Conservation (phyloP, 2,797 vertebrate species). For the Aulostomus chinensis region DNA sequence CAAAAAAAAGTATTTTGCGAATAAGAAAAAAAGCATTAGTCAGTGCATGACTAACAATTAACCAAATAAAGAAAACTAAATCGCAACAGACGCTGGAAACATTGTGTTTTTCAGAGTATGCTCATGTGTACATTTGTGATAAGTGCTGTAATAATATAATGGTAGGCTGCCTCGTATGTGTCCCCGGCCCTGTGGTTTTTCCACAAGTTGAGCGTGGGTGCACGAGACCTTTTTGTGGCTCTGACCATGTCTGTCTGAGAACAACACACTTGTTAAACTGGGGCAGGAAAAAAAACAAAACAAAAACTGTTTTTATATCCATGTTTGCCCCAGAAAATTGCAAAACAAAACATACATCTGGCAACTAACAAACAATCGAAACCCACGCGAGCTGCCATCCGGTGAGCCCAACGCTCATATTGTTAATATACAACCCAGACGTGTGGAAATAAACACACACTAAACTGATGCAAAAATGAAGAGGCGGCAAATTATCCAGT, state of each 20-base stretch:
- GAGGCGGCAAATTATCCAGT: constrained; percentile 42
- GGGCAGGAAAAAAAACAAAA: constrained; percentile 53
- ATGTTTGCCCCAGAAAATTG: constrained; percentile 39
- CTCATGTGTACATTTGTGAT: constrained; percentile 41
- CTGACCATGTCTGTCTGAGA: constrained; percentile 74
- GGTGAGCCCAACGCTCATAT: constrained; percentile 26
- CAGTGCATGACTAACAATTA: no score
- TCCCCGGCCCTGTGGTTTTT: constrained; percentile 60
- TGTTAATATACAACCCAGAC: constrained; percentile 32
- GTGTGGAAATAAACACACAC: constrained; percentile 27
- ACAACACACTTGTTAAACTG: constrained; percentile 77
- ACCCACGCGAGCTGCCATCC: constrained; percentile 9
- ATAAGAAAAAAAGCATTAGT: no score
- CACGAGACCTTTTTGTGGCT: constrained; percentile 66
- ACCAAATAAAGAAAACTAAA: constrained; percentile 7
- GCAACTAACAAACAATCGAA: constrained; percentile 28
- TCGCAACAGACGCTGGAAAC: constrained; percentile 24
- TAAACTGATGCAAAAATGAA: constrained; percentile 35
- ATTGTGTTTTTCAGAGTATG: constrained; percentile 30
- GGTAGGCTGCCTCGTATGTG: constrained; percentile 42
- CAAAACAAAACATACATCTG: constrained; percentile 29
- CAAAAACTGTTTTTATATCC: constrained; percentile 52
- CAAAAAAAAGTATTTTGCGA: no score
- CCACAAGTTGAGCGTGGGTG: constrained; percentile 64
- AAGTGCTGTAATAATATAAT: constrained; percentile 61